Percentiles rank a stretch among this genome's conserved stretches.
Evolutionary conservation across 2,888 invertebrate species (phyloP).

Genomic region (Matsumyia berberina): DNA sequence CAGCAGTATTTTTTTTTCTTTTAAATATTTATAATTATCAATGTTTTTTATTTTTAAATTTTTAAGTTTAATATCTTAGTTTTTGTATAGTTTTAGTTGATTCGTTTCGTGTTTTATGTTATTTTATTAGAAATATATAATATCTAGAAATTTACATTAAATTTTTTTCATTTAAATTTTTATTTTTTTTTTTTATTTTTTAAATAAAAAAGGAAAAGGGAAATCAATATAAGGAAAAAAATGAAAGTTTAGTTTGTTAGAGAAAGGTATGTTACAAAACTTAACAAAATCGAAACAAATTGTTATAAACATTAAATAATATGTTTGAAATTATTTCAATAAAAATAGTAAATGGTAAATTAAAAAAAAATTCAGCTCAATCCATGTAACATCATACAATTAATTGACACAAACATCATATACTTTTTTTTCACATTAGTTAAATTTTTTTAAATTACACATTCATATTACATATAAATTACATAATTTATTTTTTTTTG

Average conservation of each 20-base stretch:
- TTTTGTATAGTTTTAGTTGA: constrained; percentile 52
- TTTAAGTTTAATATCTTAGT: constrained; percentile 46
- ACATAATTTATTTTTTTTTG: constrained; percentile 32
- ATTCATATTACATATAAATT: constrained; percentile 64
- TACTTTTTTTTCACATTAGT: constrained; percentile 37
- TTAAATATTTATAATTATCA: constrained; percentile 61
- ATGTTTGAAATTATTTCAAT: background rate
- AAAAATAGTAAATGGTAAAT: constrained; percentile 5
- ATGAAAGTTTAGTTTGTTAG: constrained; percentile 21
- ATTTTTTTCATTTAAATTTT: constrained; percentile 10
- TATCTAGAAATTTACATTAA: constrained; percentile 71
- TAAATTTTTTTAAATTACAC: constrained; percentile 62
- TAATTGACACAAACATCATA: constrained; percentile 68
- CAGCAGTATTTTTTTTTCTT: constrained; percentile 68
- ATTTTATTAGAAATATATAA: constrained; percentile 63
- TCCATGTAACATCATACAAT: constrained; percentile 39
- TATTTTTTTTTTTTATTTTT: constrained; percentile 20
- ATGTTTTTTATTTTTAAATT: constrained; percentile 33
- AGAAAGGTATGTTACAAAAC: constrained; percentile 53
- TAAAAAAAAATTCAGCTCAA: constrained; percentile 25
- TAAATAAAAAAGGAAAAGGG: constrained; percentile 14
- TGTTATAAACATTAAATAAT: background rate
- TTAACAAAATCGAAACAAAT: constrained; percentile 2
- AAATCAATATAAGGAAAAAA: background rate
- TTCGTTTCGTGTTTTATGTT: constrained; percentile 45